These are phyloP conservation scores for Drosophila prosaltans DNA, from an alignment of 1,140 invertebrate genomes.

Conservation along the genomic window DNA sequence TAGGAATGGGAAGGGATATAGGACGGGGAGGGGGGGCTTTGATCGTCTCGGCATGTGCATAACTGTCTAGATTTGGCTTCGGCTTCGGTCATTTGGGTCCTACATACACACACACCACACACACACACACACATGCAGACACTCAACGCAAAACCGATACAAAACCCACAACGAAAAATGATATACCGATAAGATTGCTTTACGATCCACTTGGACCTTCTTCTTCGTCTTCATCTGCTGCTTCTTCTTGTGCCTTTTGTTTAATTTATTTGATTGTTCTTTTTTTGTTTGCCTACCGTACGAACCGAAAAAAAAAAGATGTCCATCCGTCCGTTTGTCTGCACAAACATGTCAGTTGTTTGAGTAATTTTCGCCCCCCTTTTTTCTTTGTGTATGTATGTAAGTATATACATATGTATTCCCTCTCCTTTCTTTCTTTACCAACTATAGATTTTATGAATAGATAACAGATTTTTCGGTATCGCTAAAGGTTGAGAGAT, in stretches of 20 bases:
- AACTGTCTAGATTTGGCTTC: constrained; percentile 53
- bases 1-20: constrained; percentile 11
- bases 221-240: constrained; percentile 28
- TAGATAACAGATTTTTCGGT: constrained; percentile 55
- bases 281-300: constrained; percentile 57
- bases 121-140: constrained; percentile 36
- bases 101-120: constrained; percentile 15
- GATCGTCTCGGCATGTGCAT: constrained; percentile 65
- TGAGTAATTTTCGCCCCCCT: constrained; percentile 71
- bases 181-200: constrained; percentile 74
- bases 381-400: background rate
- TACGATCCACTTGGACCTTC: constrained; percentile 61
- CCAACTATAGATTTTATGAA: constrained; percentile 56
- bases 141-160: constrained; percentile 70
- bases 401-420: no score
- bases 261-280: constrained; percentile 80
- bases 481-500: constrained; percentile 14
- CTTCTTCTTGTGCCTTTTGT: constrained; percentile 58
- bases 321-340: constrained; percentile 22
- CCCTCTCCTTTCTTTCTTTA: background rate
- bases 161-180: constrained; percentile 51
- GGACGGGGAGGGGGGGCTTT: constrained; percentile 17
- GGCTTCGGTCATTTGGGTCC: constrained; percentile 48
- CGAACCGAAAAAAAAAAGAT: constrained; percentile 11
- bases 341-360: constrained; percentile 72